A percentile compares a stretch with the other conserved stretches of the same genome.
Evolutionary conservation across 1,140 invertebrate species (phyloP).

Genomic region (Acromyrmex echinatior): DNA sequence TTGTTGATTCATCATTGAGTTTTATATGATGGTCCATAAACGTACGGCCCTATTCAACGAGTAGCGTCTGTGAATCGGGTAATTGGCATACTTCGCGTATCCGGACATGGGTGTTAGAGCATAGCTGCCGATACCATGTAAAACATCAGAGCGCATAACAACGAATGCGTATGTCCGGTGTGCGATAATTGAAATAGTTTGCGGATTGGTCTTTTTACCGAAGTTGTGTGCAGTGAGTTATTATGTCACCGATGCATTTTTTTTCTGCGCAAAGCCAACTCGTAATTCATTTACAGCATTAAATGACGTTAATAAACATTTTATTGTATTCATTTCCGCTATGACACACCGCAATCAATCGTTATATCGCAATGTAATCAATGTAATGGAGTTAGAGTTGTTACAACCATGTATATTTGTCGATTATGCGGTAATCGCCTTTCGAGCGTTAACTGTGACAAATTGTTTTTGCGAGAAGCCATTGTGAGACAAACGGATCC

Average conservation of each 20-base stretch:
- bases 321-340: background rate
- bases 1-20: background rate
- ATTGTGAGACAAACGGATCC: background rate
- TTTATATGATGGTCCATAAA: background rate
- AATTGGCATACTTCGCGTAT: constrained; percentile 46
- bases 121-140: background rate
- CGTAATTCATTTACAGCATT: background rate
- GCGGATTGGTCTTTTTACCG: background rate
- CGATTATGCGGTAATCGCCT: background rate
- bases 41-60: background rate
- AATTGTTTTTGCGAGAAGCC: background rate
- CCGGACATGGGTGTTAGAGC: background rate
- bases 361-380: background rate
- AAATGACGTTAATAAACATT: constrained; percentile 25
- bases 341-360: background rate
- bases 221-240: background rate
- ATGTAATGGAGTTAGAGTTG: background rate
- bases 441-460: background rate
- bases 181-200: constrained; percentile 41
- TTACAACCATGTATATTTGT: background rate
- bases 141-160: background rate
- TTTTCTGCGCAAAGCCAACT: background rate
- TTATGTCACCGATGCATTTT: constrained; percentile 9
- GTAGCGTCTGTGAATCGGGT: background rate
- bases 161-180: background rate